Conservation (phyloP, 2,113 vertebrate species). For the Nibea albiflora region DNA sequence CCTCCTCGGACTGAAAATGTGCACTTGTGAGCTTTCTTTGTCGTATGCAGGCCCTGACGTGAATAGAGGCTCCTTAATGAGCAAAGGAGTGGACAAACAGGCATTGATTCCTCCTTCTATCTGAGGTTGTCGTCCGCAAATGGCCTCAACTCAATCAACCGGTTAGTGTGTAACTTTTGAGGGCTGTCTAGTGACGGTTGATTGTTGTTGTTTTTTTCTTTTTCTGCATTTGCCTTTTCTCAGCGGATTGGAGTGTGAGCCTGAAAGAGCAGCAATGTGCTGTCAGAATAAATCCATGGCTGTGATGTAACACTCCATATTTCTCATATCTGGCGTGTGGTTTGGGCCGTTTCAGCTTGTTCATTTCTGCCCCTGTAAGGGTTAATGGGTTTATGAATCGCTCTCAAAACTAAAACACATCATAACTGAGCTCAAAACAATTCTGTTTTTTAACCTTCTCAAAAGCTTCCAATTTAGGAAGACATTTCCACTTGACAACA, state of each 20-base stretch:
- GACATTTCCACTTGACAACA: slow-evolving; percentile 33
- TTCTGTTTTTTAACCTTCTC: slow-evolving; percentile 5
- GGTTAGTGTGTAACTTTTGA: slow-evolving; percentile 53
- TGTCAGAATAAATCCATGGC: not conserved
- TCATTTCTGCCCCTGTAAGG: slow-evolving; percentile 1
- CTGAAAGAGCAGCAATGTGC: not conserved
- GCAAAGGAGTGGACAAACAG: slow-evolving; percentile 80
- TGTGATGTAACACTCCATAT: not conserved
- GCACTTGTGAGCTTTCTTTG: slow-evolving; percentile 83
- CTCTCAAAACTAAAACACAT: slow-evolving; percentile 2
- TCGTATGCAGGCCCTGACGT: slow-evolving; percentile 68
- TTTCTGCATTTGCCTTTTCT: not conserved
- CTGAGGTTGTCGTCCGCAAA: slow-evolving; percentile 56
- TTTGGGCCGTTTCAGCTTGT: not conserved
- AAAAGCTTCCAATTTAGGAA: slow-evolving; percentile 23
- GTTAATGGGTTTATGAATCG: slow-evolving; percentile 3
- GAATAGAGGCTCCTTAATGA: slow-evolving; percentile 81
- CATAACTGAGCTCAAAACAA: not conserved
- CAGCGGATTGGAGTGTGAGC: not conserved
- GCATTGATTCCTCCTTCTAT: slow-evolving; percentile 76
- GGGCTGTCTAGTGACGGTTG: slow-evolving; percentile 23
- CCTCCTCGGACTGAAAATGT: slow-evolving; percentile 81
- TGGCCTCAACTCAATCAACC: slow-evolving; percentile 66
- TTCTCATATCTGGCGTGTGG: no score
- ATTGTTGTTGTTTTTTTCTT: not conserved